phyloP scores from a whole-genome alignment of 2,797 vertebrate genomes.

The Sebastes goodei region DNA sequence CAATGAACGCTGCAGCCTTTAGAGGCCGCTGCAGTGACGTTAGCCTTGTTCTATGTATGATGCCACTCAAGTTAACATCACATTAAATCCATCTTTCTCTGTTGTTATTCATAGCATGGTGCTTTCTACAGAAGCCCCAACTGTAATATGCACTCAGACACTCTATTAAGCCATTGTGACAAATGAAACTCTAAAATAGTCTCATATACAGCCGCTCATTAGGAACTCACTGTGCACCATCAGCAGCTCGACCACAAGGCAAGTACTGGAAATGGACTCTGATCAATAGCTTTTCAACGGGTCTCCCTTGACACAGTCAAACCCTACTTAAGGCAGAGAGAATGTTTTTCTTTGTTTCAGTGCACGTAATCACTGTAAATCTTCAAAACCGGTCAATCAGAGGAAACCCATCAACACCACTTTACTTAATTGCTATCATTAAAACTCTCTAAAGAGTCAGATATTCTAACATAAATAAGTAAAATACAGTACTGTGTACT shows the following conservation, averaged over 20 bases:
- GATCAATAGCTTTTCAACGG: conserved; percentile 60
- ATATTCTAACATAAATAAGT: neutral
- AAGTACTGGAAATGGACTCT: conserved; percentile 56
- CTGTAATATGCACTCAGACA: conserved; percentile 14
- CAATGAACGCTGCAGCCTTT: neutral
- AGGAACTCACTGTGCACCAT: conserved; percentile 66
- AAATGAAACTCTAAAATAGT: conserved; percentile 38
- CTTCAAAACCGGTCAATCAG: neutral
- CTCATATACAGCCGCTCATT: conserved; percentile 40
- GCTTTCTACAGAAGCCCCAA: conserved; percentile 18
- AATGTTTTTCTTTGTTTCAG: conserved; percentile 9
- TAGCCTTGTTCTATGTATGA: neutral
- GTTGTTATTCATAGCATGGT: neutral
- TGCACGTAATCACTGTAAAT: neutral
- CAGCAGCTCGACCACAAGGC: conserved; percentile 52
- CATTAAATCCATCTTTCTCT: conserved; percentile 5
- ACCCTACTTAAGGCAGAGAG: conserved; percentile 4
- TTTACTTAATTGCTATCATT: neutral
- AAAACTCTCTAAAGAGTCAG: neutral
- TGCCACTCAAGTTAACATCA: neutral
- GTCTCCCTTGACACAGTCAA: conserved; percentile 15
- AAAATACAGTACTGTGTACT: neutral
- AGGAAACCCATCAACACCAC: neutral
- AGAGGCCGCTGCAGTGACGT: neutral
- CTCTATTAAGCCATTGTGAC: conserved; percentile 12